Evolutionary conservation across 2,797 vertebrate genomes (phyloP).

Genomic region (Pantherophis alleghaniensis): DNA sequence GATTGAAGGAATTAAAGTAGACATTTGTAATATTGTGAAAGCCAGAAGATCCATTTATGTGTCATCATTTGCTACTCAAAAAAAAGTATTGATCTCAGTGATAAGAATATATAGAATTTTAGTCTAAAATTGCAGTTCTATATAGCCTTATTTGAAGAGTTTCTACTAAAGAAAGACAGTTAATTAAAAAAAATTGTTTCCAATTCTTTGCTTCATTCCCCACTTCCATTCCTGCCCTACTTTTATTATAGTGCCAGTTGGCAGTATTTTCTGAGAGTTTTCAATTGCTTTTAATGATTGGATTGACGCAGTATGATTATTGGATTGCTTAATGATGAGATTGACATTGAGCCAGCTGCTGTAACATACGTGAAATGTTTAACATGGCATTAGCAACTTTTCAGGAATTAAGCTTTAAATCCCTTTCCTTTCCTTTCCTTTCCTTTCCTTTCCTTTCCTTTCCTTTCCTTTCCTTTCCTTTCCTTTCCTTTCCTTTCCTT

Average conservation of each 20-base stretch:
- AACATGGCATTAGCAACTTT: not conserved
- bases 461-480: not conserved
- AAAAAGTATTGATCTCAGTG: not conserved
- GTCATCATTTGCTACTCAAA: not conserved
- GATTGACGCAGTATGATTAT: slow-evolving; percentile 39
- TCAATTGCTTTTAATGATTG: slow-evolving; percentile 35
- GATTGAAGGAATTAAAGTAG: not conserved
- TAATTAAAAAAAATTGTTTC: not conserved
- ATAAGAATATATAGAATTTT: not conserved
- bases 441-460: not conserved
- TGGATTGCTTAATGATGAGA: slow-evolving; percentile 24
- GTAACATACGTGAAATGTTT: not conserved
- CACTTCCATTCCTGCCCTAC: not conserved
- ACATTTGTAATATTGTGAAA: not conserved
- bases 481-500: not conserved
- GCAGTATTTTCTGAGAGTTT: slow-evolving; percentile 1
- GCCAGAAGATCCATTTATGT: not conserved
- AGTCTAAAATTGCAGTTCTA: not conserved
- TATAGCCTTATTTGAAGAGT: not conserved
- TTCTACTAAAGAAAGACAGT: not conserved
- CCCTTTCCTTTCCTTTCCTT: not conserved
- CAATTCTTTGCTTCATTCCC: not conserved
- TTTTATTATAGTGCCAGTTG: slow-evolving; percentile 7
- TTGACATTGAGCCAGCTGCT: slow-evolving; percentile 37
- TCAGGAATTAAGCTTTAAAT: not conserved